Conservation (phyloP, 2,797 vertebrate species). For the Paedocypris micromegethes region DNA sequence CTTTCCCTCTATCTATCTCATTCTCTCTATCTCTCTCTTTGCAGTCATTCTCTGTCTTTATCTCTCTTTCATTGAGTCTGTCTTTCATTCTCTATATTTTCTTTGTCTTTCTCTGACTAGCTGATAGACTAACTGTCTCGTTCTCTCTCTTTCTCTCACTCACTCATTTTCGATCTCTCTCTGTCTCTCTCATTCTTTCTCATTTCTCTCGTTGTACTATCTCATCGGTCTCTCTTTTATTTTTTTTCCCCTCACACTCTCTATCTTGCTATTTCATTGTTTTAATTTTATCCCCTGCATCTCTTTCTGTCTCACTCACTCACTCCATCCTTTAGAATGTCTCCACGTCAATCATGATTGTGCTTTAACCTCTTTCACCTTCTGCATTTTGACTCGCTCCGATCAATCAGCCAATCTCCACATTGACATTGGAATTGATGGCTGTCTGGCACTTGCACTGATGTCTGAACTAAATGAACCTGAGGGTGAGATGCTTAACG, state of each 20-base stretch:
- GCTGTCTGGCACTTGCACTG: constrained; percentile 57
- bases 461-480: constrained; percentile 46
- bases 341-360: constrained; percentile 62
- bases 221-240: constrained; percentile 48
- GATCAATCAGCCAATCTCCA: constrained; percentile 67
- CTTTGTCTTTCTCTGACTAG: too few relatives aligned
- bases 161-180: constrained; percentile 48
- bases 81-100: too few relatives aligned
- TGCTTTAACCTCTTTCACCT: constrained; percentile 61
- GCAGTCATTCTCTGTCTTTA: too few relatives aligned
- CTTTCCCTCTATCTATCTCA: background rate
- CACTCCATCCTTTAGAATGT: constrained; percentile 16
- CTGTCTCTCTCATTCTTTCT: constrained; percentile 40
- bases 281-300: constrained; percentile 43
- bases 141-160: constrained; percentile 44
- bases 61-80: too few relatives aligned
- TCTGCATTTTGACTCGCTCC: constrained; percentile 54
- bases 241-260: constrained; percentile 48
- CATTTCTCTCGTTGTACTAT: constrained; percentile 27
- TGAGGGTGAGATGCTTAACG: constrained; percentile 31
- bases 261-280: constrained; percentile 37
- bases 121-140: constrained; percentile 10
- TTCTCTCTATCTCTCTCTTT: too few relatives aligned
- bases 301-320: background rate
- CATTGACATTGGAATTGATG: constrained; percentile 61